Evolutionary conservation across 2,888 invertebrate species (phyloP), one percentile per base, ranked within the genome.

Genomic region (Morpho achilles): DNA sequence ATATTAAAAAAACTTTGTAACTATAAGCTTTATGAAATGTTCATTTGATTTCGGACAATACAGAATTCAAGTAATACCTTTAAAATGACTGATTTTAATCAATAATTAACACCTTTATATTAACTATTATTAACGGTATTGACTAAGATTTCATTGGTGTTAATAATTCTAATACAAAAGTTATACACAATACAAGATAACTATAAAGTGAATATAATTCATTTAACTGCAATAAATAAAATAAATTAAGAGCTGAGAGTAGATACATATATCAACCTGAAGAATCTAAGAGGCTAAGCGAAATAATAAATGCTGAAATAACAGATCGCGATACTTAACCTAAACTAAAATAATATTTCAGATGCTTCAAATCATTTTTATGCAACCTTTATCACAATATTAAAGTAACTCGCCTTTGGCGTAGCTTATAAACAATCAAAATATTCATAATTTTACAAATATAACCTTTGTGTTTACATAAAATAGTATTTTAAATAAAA

Each of bases 321-420:
- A 41, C 58, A 60, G 55, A 47, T n/a, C 23, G 42, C 22, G 4
- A 55, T 43, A 49, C 43, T 52, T 55, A 59, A 57, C 58, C 65
- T 68, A 67, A 52, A 61, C 60, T 68, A 67, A 68, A 72, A 61
- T 62, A 60, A 69, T 63, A 62, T 63, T 63, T 47, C 53, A 68
- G 67, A 70, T 61, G 71, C 71, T 66, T 56, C 64, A 76, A 74
- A 77, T 71, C 59, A 74, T 69, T 57, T 57, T 64, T 58, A 69
- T 71, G 73, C 72, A 71, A 68, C 72, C 64, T 73, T 73, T 83
- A 84, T 86, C 86, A 86, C 84, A 84, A 76, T 77, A 72, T 70
- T 62, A 76, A 81, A 81, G 68, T 77, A 79, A 77, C 66, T 66
- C 77, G 85, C 87, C 87, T 85, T 82, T 80, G 87, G 88, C 87